Base-by-base conservation (phyloP, 2,113 vertebrate genomes). In the Puntigrus tetrazona region DNA sequence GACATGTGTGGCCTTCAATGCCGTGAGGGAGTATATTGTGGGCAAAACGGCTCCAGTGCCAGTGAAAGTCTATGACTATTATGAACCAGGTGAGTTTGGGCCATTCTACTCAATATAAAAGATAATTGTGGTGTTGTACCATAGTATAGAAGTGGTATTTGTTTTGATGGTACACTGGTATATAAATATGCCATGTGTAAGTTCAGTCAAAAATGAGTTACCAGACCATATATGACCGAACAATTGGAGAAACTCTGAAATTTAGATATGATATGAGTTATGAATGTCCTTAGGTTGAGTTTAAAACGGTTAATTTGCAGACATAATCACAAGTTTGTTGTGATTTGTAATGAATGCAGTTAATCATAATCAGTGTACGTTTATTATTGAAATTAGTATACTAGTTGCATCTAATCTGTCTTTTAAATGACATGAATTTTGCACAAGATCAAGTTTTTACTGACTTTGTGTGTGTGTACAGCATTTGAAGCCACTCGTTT, bases 41-140 rank as follows among this genome's bases (percentile, higher is more conserved):
- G 97, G 97, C 89, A 97, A 97, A 93, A 98, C 96, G 0, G 96
- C 97, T 1, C 96, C 97, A 2, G 95, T 97, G 86, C 96, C 97
- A 0, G 94, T 97, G 91, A 96, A 96, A 63, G 95, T 98, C 78
- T 98, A 97, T 0, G 97, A 98, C 90, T 98, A 97, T 93, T 98
- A 98, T 0, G 97, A 98, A 92, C 97, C 96, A 93, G 96, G 97
- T 98, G 90, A 0, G 83, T 76, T 20, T 70, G 34, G 34, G n/a
- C 18, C 18, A 22, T 69, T 2, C 36, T 72, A 43, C 36, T 43
- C n/a, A 25, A 75, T 29, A 18, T 27, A 75, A 20, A 75, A 75
- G 73, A 18, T n/a, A 27, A 27, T n/a, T n/a, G 6, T 74, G 13
- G 7, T 36, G 18, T n/a, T n/a, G 34, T 10, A 38, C 4, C 65